Percentiles rank a stretch among this genome's conserved stretches.
These are phyloP conservation scores for Turdus rufiventris DNA, from an alignment of 2,113 vertebrate genomes.

Conservation along the genomic window DNA sequence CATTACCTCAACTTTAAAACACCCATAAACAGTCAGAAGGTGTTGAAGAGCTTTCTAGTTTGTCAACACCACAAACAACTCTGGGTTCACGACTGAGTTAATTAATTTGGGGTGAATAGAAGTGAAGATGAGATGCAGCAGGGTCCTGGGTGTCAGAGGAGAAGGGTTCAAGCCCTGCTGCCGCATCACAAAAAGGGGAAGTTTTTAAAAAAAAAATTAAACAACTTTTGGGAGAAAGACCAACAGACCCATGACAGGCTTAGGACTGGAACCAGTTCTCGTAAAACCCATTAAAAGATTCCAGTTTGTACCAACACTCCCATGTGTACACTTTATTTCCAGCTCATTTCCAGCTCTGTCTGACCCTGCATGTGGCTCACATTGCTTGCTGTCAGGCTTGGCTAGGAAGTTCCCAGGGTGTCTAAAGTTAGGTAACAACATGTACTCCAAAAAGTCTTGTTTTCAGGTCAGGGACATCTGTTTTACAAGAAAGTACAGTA, in stretches of 20 bases:
- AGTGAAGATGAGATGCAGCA: background rate
- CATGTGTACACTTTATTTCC: rapidly evolving
- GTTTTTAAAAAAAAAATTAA: background rate
- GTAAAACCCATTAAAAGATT: background rate
- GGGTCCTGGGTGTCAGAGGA: background rate
- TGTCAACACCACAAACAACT: background rate
- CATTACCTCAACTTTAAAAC: constrained; percentile 5
- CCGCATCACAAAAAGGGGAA: background rate
- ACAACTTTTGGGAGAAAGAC: background rate
- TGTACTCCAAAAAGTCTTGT: background rate
- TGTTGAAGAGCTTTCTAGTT: constrained; percentile 20
- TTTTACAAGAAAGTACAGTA: background rate
- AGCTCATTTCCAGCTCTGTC: background rate
- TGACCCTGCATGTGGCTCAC: background rate
- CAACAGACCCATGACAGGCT: background rate
- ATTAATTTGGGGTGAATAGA: background rate
- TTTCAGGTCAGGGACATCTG: background rate
- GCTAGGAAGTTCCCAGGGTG: background rate
- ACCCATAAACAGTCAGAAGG: background rate
- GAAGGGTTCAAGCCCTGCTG: background rate
- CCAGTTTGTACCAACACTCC: background rate
- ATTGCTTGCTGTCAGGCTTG: background rate
- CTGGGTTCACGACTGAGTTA: background rate
- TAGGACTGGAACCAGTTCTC: background rate
- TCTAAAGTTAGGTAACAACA: background rate